A percentile compares a stretch with the other conserved stretches of the same genome.
Conservation (phyloP, 2,797 vertebrate genomes). For the Tamandua tetradactyla region DNA sequence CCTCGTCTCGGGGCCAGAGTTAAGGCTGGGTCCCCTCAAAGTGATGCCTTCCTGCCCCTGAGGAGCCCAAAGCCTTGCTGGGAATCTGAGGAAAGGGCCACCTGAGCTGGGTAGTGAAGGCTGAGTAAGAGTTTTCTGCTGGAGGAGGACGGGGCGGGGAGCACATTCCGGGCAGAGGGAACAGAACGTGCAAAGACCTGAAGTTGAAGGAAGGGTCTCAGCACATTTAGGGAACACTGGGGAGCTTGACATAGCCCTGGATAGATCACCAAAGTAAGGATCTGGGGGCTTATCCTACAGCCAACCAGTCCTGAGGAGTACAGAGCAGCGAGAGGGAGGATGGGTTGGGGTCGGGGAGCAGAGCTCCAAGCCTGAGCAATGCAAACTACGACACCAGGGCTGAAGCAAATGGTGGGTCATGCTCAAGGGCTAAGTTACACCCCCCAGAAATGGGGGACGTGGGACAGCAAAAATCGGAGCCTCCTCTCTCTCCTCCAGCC, state of each 20-base stretch:
- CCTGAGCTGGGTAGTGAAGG: not conserved
- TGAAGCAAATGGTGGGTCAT: not conserved
- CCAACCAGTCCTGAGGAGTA: not conserved
- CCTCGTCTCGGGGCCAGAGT: not conserved
- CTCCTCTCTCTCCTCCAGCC: not conserved
- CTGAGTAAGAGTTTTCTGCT: no score
- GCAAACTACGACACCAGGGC: not conserved
- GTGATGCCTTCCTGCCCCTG: not conserved
- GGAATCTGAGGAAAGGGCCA: not conserved
- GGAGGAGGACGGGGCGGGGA: not conserved
- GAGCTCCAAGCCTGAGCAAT: not conserved
- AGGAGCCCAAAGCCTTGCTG: not conserved
- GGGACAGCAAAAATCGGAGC: not conserved
- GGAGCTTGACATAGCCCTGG: not conserved
- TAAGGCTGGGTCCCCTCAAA: not conserved
- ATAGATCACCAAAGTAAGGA: not conserved
- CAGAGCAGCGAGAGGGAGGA: not conserved
- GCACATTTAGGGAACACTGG: rapidly evolving
- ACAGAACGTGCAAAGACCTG: not conserved
- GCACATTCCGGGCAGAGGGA: not conserved
- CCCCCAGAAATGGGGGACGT: rapidly evolving
- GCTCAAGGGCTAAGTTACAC: not conserved
- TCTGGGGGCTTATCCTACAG: not conserved
- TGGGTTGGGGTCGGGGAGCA: rapidly evolving
- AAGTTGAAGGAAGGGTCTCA: not conserved